Percentiles rank a stretch among this genome's conserved stretches.
Conservation (phyloP, 2,797 vertebrate genomes). For the Neostethus bicornis region DNA sequence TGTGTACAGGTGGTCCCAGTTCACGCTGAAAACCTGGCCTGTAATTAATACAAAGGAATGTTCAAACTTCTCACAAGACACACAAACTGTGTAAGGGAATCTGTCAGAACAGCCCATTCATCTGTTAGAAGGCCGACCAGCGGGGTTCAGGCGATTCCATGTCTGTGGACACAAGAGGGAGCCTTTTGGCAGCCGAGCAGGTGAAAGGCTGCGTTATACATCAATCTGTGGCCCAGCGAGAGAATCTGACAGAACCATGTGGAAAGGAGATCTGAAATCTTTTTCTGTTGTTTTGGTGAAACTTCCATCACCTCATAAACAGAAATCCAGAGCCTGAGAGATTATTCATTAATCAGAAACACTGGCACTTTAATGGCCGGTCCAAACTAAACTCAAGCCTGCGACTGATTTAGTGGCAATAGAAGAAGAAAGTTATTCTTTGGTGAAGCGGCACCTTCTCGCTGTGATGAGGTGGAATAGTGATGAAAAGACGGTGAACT, state of each 20-base stretch:
- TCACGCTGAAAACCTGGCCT: conserved; percentile 10
- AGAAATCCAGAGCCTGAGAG: conserved; percentile 21
- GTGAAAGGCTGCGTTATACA: conserved; percentile 32
- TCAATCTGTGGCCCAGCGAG: conserved; percentile 16
- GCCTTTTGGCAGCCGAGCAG: conserved; percentile 56
- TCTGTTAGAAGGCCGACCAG: not conserved
- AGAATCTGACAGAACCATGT: conserved; percentile 24
- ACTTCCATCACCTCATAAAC: conserved; percentile 47
- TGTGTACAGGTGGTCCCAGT: not conserved
- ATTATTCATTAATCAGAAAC: conserved; percentile 45
- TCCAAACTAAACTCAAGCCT: conserved; percentile 25
- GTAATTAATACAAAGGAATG: conserved; percentile 6
- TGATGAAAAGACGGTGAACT: conserved; percentile 39
- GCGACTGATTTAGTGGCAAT: conserved; percentile 54
- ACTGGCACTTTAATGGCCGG: conserved; percentile 41
- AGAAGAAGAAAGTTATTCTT: conserved; percentile 47
- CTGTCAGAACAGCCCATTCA: conserved; percentile 4
- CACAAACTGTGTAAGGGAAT: not conserved
- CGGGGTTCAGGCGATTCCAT: not conserved
- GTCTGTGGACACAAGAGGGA: conserved; percentile 63
- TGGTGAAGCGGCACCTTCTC: conserved; percentile 46
- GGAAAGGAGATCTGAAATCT: conserved; percentile 34
- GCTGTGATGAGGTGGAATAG: conserved; percentile 10
- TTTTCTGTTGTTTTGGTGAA: conserved; percentile 42
- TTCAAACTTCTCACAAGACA: conserved; percentile 6